Base-by-base conservation (phyloP, 2,888 invertebrate genomes). In the Trichogramma dendrolimi region DNA sequence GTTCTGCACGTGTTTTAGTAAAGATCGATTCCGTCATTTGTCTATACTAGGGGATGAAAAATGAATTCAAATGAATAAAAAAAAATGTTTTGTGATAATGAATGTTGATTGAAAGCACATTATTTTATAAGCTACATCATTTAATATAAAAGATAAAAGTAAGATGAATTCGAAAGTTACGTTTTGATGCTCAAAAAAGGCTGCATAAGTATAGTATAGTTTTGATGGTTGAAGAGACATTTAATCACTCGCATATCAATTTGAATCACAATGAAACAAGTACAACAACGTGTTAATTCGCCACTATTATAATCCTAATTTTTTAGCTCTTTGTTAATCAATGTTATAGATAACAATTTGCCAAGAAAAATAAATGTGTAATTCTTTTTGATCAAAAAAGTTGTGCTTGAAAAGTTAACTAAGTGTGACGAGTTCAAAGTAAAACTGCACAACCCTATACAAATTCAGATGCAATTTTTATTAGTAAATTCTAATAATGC, bases 211-310 rank as follows among this genome's bases (percentile, higher is more conserved):
- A n/a, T 60, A 62, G 48, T 58, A 58, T 65, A 10, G 43, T 39
- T 55, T 61, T 40, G 11, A 43, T 38, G 55, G 43, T 49, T 40
- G 56, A 40, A 44, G 57, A n/a, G 63, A 60, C 59, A 62, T 61
- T 55, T 47, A 53, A 56, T 60, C 55, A 65, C 61, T 65, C 58
- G 65, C 65, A 65, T 65, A 62, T 58, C 62, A 62, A 62, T 62
- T 62, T 55, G 60, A 41, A 58, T 55, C 62, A 58, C 58, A 60
- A 65, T 57, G 61, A 58, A 48, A 61, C 49, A 65, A 65, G 65
- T 65, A 65, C 60, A 65, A 65, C 60, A 65, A 65, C 53, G 60
- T 58, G 58, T 61, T 58, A 60, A 58, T 57, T 58, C 60, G 60
- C 58, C 54, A 65, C 52, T 62, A 53, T 60, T 60, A 58, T 58